Evolutionary conservation across 2,113 vertebrate genomes (phyloP).

Genomic region (Engraulis encrasicolus): DNA sequence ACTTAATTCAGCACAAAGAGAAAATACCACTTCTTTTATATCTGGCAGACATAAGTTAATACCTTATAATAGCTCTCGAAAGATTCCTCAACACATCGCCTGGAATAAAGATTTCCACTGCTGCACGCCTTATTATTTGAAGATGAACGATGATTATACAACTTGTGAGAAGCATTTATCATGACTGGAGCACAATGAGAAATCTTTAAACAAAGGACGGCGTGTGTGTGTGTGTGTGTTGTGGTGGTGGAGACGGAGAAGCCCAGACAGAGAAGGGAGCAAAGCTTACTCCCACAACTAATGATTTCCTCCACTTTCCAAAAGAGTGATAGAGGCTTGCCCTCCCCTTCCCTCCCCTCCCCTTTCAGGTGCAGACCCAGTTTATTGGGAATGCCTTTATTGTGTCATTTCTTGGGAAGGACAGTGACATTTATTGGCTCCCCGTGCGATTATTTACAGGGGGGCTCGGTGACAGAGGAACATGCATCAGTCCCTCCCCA

Average conservation of each 20-base stretch:
- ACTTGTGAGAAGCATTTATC: constrained; percentile 57
- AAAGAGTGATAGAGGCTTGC: constrained; percentile 36
- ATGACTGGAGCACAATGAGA: constrained; percentile 57
- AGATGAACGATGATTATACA: constrained; percentile 62
- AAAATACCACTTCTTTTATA: constrained; percentile 35
- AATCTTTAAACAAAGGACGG: constrained; percentile 51
- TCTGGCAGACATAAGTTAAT: constrained; percentile 60
- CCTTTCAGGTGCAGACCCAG: constrained; percentile 31
- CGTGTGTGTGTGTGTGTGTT: no score
- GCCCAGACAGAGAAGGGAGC: constrained; percentile 35
- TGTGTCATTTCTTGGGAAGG: constrained; percentile 50
- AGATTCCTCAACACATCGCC: constrained; percentile 55
- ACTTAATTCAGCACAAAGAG: constrained; percentile 55
- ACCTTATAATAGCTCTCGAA: constrained; percentile 58
- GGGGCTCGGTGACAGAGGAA: constrained; percentile 52
- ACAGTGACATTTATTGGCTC: constrained; percentile 51
- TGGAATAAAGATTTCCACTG: constrained; percentile 58
- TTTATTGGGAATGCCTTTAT: constrained; percentile 48
- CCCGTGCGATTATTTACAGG: constrained; percentile 57
- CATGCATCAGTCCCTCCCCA: constrained; percentile 49
- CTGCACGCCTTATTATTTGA: constrained; percentile 60
- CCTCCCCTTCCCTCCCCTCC: constrained; percentile 34
- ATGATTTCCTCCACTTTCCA: constrained; percentile 54
- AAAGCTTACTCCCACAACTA: constrained; percentile 46
- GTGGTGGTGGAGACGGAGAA: no score